Conservation (phyloP, 2,797 vertebrate genomes). For the Pseudocheirus occidentalis region DNA sequence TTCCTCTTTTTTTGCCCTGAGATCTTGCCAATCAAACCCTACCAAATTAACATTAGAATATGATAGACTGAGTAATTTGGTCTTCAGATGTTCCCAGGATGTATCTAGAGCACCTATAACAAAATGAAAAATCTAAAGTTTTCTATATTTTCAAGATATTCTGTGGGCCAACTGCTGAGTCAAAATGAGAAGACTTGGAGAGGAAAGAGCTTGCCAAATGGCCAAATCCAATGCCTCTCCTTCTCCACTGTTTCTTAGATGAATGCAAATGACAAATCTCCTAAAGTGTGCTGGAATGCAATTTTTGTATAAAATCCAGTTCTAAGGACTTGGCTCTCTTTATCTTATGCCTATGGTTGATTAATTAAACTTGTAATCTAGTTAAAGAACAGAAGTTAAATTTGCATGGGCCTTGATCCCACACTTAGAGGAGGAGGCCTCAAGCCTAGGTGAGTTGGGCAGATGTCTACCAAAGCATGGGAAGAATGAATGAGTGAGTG, state of each 20-base stretch:
- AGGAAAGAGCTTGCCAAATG: not conserved
- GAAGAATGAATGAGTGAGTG: not conserved
- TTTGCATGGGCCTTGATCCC: not conserved
- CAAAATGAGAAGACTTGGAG: not conserved
- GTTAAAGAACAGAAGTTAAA: not conserved
- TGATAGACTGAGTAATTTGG: too few species aligned
- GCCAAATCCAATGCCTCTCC: not conserved
- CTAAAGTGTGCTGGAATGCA: not conserved
- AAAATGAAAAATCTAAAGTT: not conserved
- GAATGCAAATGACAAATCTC: not conserved
- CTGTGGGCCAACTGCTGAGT: not conserved
- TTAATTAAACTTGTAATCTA: not conserved
- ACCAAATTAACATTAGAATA: too few species aligned
- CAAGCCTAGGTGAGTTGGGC: not conserved
- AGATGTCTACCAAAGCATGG: not conserved
- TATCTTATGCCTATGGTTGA: not conserved
- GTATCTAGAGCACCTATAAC: not conserved
- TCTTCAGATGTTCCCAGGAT: not conserved
- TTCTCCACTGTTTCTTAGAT: not conserved
- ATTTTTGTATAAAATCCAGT: not conserved
- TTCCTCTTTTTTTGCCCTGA: too few species aligned
- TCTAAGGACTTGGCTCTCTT: not conserved
- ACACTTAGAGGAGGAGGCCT: not conserved
- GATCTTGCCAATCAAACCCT: too few species aligned
- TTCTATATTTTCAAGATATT: not conserved